phyloP scores from a whole-genome alignment of 2,113 vertebrate species.

The Cacatua alba region DNA sequence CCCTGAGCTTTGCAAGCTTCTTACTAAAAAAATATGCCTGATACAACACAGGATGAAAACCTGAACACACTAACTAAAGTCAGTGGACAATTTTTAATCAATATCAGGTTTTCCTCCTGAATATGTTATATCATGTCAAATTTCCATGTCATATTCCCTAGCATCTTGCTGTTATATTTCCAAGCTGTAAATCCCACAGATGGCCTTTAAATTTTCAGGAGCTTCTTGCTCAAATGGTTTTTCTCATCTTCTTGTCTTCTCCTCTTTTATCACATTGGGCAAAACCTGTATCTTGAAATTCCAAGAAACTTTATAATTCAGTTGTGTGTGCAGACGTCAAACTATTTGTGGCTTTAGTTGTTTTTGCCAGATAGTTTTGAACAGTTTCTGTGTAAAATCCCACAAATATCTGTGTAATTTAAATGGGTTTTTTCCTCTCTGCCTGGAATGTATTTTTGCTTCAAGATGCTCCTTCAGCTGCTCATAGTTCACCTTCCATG shows the following conservation, averaged over 20 bases:
- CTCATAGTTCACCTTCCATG: neutral
- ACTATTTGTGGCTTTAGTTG: neutral
- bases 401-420: neutral
- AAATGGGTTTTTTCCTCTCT: neutral
- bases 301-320: neutral
- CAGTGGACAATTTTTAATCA: neutral
- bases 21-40: neutral
- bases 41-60: neutral
- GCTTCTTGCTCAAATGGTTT: neutral
- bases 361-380: neutral
- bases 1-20: neutral
- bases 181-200: neutral
- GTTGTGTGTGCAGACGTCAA: neutral
- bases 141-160: neutral
- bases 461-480: conserved; percentile 17
- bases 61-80: neutral
- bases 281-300: neutral
- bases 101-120: neutral
- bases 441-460: neutral
- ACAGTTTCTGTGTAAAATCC: neutral
- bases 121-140: neutral
- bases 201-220: neutral
- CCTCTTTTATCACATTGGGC: neutral
- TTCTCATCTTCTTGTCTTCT: neutral
- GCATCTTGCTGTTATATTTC: neutral